These are phyloP conservation scores for Lonchura striata DNA, from an alignment of 2,113 vertebrate genomes.

Conservation along the genomic window DNA sequence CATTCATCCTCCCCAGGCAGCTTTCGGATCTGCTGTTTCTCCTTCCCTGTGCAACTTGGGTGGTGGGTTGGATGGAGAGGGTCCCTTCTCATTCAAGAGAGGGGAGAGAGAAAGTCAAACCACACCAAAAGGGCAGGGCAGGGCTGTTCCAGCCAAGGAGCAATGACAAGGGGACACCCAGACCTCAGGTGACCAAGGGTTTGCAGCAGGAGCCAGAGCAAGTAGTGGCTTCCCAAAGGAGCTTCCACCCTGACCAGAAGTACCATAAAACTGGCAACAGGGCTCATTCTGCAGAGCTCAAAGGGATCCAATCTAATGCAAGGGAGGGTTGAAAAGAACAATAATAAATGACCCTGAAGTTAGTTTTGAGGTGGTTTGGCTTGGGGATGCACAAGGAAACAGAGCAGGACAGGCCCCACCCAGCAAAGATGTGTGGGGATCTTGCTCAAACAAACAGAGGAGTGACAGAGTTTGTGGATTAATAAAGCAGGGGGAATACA, in stretches of 20 bases:
- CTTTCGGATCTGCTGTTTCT: neutral
- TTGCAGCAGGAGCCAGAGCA: neutral
- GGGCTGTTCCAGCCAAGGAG: neutral
- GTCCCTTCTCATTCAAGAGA: neutral
- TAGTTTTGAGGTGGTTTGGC: neutral
- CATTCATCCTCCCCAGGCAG: neutral
- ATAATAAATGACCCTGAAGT: neutral
- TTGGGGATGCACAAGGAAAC: neutral
- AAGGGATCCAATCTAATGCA: neutral
- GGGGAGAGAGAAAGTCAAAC: neutral
- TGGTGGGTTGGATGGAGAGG: neutral
- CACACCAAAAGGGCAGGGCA: neutral
- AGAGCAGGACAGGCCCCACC: neutral
- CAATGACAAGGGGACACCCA: accelerated
- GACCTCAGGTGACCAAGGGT: neutral
- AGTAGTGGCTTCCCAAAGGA: neutral
- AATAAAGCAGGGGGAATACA: neutral
- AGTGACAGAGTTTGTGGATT: neutral
- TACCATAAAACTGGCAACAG: neutral
- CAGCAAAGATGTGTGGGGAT: neutral
- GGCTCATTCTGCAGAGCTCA: neutral
- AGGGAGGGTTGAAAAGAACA: neutral
- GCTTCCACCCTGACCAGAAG: neutral
- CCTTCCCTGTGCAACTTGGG: neutral
- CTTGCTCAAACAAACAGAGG: neutral